phyloP scores from a whole-genome alignment of 2,113 vertebrate species.

The Saccopteryx leptura region DNA sequence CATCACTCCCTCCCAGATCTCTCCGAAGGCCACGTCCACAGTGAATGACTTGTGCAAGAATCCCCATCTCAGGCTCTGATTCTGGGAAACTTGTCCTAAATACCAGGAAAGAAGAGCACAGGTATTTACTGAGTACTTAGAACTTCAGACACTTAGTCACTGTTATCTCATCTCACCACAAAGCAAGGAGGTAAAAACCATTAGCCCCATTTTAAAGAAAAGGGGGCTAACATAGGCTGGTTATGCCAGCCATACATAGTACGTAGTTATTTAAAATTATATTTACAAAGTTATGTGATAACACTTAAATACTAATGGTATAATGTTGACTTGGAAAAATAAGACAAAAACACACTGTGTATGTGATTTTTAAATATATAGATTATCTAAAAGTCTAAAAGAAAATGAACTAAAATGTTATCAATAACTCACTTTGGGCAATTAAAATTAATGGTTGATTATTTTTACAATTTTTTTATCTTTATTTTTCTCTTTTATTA shows the following conservation, averaged over 20 bases:
- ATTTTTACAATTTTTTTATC: neutral
- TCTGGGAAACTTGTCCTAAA: neutral
- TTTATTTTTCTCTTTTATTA: neutral
- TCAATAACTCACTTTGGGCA: neutral
- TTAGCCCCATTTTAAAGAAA: slow-evolving; percentile 4
- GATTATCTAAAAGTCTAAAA: neutral
- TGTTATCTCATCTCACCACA: neutral
- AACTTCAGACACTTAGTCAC: neutral
- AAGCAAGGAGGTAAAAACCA: neutral
- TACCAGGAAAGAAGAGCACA: neutral
- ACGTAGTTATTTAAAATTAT: slow-evolving; percentile 18
- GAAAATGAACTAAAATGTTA: neutral
- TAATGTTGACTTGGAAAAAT: slow-evolving; percentile 10
- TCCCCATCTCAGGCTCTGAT: neutral
- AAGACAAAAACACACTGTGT: neutral
- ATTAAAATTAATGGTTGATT: neutral
- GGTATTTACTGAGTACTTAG: neutral
- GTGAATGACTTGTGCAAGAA: neutral
- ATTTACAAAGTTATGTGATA: neutral
- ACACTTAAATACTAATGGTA: neutral
- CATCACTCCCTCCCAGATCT: neutral
- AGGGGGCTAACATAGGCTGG: neutral
- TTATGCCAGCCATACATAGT: neutral
- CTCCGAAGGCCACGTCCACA: neutral
- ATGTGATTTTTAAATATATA: neutral